Conservation (phyloP, 2,888 invertebrate species). For the Conistra vaccinii region DNA sequence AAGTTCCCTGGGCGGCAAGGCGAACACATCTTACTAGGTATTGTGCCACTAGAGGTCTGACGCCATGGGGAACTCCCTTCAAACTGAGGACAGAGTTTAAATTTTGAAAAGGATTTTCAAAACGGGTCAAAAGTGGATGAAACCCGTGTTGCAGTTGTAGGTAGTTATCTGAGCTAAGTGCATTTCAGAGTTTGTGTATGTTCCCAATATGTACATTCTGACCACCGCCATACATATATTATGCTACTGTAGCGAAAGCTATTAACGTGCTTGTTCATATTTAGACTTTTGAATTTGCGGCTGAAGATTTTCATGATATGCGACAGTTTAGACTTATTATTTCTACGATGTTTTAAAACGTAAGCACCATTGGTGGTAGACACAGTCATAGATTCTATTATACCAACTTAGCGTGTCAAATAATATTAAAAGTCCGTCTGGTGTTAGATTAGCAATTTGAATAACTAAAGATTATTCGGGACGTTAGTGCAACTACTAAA, state of each 20-base stretch:
- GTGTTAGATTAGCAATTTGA: background rate
- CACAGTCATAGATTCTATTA: background rate
- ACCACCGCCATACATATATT: background rate
- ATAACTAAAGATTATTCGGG: background rate
- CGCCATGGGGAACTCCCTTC: background rate
- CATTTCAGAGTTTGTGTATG: background rate
- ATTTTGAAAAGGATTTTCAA: background rate
- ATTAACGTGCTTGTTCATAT: background rate
- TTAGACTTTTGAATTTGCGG: too few species aligned
- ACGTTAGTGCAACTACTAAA: background rate
- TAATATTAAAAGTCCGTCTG: background rate
- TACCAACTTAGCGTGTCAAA: background rate
- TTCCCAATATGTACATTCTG: background rate
- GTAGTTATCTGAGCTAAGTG: background rate
- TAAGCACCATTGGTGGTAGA: background rate
- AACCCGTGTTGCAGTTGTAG: background rate
- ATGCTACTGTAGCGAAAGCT: background rate
- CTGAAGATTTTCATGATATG: background rate
- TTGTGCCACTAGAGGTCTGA: too few species aligned
- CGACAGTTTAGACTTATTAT: background rate
- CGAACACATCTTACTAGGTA: background rate
- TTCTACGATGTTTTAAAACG: background rate
- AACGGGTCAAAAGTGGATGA: background rate
- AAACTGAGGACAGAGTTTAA: background rate
- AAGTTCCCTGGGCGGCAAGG: background rate